phyloP scores from a whole-genome alignment of 2,113 vertebrate species.

The Corydoras sp. region DNA sequence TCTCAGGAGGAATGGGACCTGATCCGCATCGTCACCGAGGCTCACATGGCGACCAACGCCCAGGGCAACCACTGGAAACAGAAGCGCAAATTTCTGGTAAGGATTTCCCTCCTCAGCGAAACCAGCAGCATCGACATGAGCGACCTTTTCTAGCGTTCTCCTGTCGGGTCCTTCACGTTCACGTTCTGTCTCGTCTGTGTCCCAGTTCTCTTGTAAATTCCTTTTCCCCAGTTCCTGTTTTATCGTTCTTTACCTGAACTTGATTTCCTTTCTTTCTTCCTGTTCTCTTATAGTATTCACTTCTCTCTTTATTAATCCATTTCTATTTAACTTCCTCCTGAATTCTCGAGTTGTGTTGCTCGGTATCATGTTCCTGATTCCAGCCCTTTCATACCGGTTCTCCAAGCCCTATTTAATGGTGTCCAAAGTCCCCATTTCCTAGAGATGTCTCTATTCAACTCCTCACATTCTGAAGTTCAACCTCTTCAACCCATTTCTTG shows the following conservation, averaged over 20 bases:
- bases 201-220: no score
- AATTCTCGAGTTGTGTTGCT: no score
- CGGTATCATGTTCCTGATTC: slow-evolving; percentile 20
- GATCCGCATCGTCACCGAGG: slow-evolving; percentile 89
- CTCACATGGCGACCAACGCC: slow-evolving; percentile 93
- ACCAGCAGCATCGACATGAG: slow-evolving; percentile 20
- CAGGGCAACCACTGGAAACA: slow-evolving; percentile 98
- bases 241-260: no score
- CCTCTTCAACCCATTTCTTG: no score
- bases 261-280: not conserved
- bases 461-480: no score
- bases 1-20: slow-evolving; percentile 93
- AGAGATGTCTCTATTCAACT: no score
- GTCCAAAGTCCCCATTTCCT: no score
- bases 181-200: no score
- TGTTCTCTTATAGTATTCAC: not conserved
- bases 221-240: not conserved
- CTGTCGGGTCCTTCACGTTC: not conserved
- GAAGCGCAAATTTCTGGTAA: slow-evolving; percentile 97
- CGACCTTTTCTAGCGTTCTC: not conserved
- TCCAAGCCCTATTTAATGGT: no score
- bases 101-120: slow-evolving; percentile 38
- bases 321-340: not conserved
- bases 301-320: not conserved
- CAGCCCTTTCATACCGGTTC: not conserved